phyloP scores from a whole-genome alignment of 2,113 vertebrate genomes.

The Pterophyllum scalare region DNA sequence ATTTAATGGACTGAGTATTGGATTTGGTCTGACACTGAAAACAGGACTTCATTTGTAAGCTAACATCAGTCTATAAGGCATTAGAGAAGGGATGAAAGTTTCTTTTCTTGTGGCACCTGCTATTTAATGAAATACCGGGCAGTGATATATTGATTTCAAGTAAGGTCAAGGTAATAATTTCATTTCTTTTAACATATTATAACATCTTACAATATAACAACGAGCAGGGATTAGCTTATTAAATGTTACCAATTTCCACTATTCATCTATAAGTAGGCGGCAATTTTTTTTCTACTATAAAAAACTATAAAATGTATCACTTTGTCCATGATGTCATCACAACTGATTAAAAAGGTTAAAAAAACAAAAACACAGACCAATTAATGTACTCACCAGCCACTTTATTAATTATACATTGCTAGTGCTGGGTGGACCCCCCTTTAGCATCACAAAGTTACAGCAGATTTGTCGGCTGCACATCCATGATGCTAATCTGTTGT shows the following conservation, averaged over 20 bases:
- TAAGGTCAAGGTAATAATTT: not conserved
- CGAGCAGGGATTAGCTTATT: not conserved
- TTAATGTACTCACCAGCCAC: not conserved
- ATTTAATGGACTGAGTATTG: slow-evolving; percentile 45
- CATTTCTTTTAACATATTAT: not conserved
- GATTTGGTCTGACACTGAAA: slow-evolving; percentile 42
- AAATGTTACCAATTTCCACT: not conserved
- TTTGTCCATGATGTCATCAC: not conserved
- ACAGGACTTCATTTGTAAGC: slow-evolving; percentile 34
- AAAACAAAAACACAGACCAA: too few species aligned
- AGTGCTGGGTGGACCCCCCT: not conserved
- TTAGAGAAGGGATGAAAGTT: not conserved
- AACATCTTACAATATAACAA: not conserved
- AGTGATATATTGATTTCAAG: slow-evolving; percentile 2
- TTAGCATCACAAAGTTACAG: not conserved
- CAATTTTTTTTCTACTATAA: too few species aligned
- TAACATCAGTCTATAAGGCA: not conserved
- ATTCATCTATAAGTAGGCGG: not conserved
- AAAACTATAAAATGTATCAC: not conserved
- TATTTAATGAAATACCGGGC: slow-evolving; percentile 1
- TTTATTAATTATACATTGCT: not conserved
- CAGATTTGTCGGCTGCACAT: not conserved
- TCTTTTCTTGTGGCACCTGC: not conserved
- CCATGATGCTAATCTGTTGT: not conserved
- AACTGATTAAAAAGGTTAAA: not conserved